Base-by-base conservation (phyloP, 2,888 invertebrate species). In the Graphium colonna region DNA sequence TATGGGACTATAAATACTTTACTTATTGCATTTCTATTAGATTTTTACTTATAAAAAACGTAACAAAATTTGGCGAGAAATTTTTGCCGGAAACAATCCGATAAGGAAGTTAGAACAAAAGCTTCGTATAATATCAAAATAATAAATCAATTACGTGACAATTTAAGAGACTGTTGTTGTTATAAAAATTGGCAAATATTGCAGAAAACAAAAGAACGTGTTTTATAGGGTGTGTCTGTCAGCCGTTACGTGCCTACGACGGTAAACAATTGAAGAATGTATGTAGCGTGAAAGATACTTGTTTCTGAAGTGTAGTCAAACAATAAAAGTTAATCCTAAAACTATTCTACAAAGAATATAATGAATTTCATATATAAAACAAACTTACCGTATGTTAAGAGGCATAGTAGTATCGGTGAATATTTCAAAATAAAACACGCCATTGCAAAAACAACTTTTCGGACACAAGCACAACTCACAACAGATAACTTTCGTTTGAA, bases 341-440 rank as follows among this genome's bases (percentile, higher is more conserved):
- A n/a, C n/a, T n/a, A n/a, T n/a, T n/a, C n/a, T n/a, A n/a, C n/a
- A n/a, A n/a, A n/a, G n/a, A n/a, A n/a, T n/a, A n/a, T n/a, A n/a
- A n/a, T n/a, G n/a, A n/a, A n/a, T n/a, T n/a, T n/a, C n/a, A n/a
- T 12, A 18, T 17, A 46, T 16, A 40, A 41, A 31, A n/a, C n/a
- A 3, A 36, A 77, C 84, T 82, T 58, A 85, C 84, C 82, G 52
- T 63, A 57, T 17, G 68, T 51, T 31, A 63, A 49, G 50, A 76
- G 60, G 65, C 69, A 74, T 50, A 77, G 52, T 51, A 79, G 41
- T 53, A 78, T 43, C 44, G 67, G 36, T 41, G 76, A 66, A 69
- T 60, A 70, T 63, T 73, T 57, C 15, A 62, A 65, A 62, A 72
- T 72, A 61, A 59, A 60, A 49, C 65, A 68, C 64, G 75, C 77